Evolutionary conservation across 2,797 vertebrate genomes (phyloP).

Genomic region (Amniataba percoides): DNA sequence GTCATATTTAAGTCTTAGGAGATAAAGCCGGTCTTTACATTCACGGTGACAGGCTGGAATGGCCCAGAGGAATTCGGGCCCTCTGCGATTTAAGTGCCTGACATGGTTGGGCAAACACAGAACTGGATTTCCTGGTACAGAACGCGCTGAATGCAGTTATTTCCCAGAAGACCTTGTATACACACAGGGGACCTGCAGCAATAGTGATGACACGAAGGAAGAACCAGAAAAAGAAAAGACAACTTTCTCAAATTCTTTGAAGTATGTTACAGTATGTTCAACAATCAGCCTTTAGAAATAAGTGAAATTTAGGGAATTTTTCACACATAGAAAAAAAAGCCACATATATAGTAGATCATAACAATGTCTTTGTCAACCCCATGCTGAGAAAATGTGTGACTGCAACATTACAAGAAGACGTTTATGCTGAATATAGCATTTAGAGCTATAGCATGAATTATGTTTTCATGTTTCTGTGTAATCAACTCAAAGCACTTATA

Average conservation of each 20-base stretch:
- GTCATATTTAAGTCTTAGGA: conserved; percentile 68
- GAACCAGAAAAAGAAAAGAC: conserved; percentile 13
- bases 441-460: no score
- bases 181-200: conserved; percentile 42
- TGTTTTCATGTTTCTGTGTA: no score
- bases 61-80: conserved; percentile 68
- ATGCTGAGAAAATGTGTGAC: no score
- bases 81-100: conserved; percentile 79
- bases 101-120: conserved; percentile 79
- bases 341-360: not conserved
- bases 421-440: no score
- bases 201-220: conserved; percentile 40
- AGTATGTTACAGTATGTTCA: conserved; percentile 2
- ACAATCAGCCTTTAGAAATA: not conserved
- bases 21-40: conserved; percentile 81
- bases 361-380: not conserved
- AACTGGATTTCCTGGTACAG: conserved; percentile 68
- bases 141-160: conserved; percentile 58
- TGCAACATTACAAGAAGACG: no score
- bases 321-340: not conserved
- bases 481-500: no score
- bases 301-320: no score
- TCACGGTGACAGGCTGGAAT: conserved; percentile 72
- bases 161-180: conserved; percentile 71
- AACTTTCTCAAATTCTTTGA: conserved; percentile 6